Conservation (phyloP, 2,888 invertebrate genomes). For the Acrocera orbiculus region DNA sequence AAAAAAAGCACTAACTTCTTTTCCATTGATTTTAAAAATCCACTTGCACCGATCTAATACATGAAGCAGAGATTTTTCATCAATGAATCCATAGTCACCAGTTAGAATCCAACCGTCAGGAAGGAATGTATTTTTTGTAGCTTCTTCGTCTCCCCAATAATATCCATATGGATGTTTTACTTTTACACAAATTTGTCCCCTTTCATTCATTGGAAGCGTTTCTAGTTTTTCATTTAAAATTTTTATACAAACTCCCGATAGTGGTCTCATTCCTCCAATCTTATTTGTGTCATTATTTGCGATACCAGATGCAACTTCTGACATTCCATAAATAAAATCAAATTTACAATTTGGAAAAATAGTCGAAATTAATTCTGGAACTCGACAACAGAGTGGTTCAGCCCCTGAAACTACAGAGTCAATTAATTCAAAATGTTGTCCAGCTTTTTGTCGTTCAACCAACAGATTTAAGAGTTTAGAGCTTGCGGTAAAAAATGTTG, state of each 20-base stretch:
- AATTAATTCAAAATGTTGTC: too few relatives aligned
- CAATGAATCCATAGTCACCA: slow-evolving; percentile 24
- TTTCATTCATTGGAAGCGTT: slow-evolving; percentile 18
- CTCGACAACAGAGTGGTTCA: too few relatives aligned
- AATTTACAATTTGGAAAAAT: slow-evolving; percentile 18
- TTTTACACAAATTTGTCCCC: slow-evolving; percentile 20
- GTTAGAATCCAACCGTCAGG: slow-evolving; percentile 19
- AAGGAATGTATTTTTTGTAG: slow-evolving; percentile 15
- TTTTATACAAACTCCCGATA: slow-evolving; percentile 17
- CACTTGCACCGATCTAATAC: too few relatives aligned
- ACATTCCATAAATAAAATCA: slow-evolving; percentile 21
- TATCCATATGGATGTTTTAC: slow-evolving; percentile 20
- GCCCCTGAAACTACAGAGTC: too few relatives aligned
- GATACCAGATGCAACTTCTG: slow-evolving; percentile 20
- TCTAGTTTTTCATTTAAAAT: slow-evolving; percentile 18
- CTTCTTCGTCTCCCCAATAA: slow-evolving; percentile 18
- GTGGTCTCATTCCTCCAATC: slow-evolving; percentile 18
- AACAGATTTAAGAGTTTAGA: too few relatives aligned
- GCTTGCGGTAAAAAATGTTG: too few relatives aligned
- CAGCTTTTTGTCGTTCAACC: too few relatives aligned
- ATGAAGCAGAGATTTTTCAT: too few relatives aligned
- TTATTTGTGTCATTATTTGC: neutral
- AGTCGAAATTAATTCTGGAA: too few relatives aligned
- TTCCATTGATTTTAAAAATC: too few relatives aligned
- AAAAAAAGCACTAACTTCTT: too few relatives aligned